A percentile compares a stretch with the other conserved stretches of the same genome.
Conservation (phyloP, 1,140 invertebrate genomes). For the Dinoponera quadriceps region DNA sequence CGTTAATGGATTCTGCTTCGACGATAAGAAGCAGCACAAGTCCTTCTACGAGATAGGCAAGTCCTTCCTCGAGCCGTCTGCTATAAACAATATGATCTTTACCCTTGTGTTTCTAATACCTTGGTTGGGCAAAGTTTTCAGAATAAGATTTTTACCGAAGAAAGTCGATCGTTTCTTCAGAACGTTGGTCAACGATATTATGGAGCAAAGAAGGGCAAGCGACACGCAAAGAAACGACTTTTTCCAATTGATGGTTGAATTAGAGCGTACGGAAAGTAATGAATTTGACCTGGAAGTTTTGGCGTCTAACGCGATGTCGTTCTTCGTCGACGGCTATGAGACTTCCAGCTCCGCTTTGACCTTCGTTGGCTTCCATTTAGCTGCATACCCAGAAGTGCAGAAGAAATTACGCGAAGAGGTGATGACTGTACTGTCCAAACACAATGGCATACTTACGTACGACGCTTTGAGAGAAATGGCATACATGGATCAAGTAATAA, state of each 20-base stretch:
- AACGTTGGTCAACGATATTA: neutral
- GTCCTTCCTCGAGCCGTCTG: neutral
- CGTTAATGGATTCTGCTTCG: slow-evolving; percentile 60
- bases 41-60: too few relatives aligned
- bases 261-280: slow-evolving; percentile 69
- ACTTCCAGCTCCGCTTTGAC: slow-evolving; percentile 82
- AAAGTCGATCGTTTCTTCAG: neutral
- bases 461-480: slow-evolving; percentile 88
- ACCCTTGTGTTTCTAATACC: neutral
- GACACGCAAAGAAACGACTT: slow-evolving; percentile 69
- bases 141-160: neutral
- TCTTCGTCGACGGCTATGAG: slow-evolving; percentile 88
- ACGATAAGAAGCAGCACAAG: slow-evolving; percentile 34
- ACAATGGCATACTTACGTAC: slow-evolving; percentile 86
- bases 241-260: slow-evolving; percentile 71
- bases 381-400: slow-evolving; percentile 88
- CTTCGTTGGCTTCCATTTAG: slow-evolving; percentile 87
- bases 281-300: slow-evolving; percentile 70
- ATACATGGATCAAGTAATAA: slow-evolving; percentile 88
- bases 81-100: neutral
- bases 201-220: slow-evolving; percentile 18
- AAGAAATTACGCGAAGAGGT: slow-evolving; percentile 88
- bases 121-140: neutral
- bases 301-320: slow-evolving; percentile 85
- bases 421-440: slow-evolving; percentile 82